Conservation (phyloP, 2,113 vertebrate species). For the Neolamprologus hecqui region DNA sequence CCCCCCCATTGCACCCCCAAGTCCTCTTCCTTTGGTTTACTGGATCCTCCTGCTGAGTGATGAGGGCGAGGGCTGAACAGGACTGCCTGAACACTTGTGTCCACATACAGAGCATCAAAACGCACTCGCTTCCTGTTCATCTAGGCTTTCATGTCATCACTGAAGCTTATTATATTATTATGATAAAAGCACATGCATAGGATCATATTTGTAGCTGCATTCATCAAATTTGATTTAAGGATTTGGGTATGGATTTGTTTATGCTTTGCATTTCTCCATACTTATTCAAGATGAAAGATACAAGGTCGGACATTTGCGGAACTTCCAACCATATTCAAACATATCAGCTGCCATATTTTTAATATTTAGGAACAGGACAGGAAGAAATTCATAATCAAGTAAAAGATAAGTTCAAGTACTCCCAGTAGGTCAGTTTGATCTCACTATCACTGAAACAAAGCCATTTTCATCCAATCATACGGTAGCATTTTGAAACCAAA, state of each 20-base stretch:
- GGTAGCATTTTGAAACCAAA: background rate
- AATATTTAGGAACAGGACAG: background rate
- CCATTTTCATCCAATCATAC: background rate
- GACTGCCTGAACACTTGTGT: constrained; percentile 1
- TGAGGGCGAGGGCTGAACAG: constrained; percentile 1
- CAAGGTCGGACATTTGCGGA: background rate
- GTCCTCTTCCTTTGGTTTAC: constrained; percentile 58
- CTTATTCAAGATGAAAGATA: background rate
- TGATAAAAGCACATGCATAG: background rate
- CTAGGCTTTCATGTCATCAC: background rate
- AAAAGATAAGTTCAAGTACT: background rate
- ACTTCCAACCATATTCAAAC: background rate
- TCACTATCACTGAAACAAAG: background rate
- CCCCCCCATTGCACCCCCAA: background rate
- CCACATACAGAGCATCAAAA: background rate
- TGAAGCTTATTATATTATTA: background rate
- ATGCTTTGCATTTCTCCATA: background rate
- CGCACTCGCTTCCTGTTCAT: background rate
- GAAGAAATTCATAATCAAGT: background rate
- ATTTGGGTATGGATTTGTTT: background rate
- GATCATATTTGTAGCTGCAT: background rate
- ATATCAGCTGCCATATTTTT: background rate
- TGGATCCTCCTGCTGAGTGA: constrained; percentile 68
- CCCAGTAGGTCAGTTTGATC: background rate
- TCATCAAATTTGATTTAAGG: background rate